These are phyloP conservation scores for Pasiphila rectangulata DNA, from an alignment of 2,888 invertebrate species.

Conservation along the genomic window DNA sequence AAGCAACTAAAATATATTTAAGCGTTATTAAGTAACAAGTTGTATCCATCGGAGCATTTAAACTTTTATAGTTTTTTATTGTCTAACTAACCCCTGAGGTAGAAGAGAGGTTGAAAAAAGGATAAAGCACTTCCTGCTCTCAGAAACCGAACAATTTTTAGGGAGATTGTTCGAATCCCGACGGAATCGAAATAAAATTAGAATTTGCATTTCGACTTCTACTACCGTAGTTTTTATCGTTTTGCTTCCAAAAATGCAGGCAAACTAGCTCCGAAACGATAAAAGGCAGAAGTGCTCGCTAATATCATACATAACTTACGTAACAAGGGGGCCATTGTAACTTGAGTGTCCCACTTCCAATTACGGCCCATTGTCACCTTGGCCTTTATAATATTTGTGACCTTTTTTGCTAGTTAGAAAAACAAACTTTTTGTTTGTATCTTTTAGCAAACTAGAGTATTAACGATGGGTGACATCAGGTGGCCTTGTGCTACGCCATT, in stretches of 20 bases:
- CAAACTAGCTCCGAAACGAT: background rate
- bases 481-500: background rate
- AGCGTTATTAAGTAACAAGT: too few relatives aligned
- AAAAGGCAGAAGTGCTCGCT: constrained; percentile 21
- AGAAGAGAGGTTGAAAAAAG: too few relatives aligned
- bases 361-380: constrained; percentile 51
- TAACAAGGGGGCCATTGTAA: constrained; percentile 50
- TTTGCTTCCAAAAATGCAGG: background rate
- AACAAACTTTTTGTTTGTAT: constrained; percentile 58
- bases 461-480: constrained; percentile 26
- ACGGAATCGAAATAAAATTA: background rate
- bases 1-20: too few relatives aligned
- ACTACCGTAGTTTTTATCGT: too few relatives aligned
- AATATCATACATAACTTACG: constrained; percentile 33
- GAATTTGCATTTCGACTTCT: too few relatives aligned
- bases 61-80: too few relatives aligned
- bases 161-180: background rate
- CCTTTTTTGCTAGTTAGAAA: constrained; percentile 51
- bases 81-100: too few relatives aligned
- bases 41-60: too few relatives aligned
- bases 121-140: too few relatives aligned
- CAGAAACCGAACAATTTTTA: too few relatives aligned
- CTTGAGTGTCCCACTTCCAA: constrained; percentile 55
- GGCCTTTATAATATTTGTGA: constrained; percentile 41
- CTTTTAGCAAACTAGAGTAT: constrained; percentile 42